phyloP scores from a whole-genome alignment of 2,113 vertebrate genomes.

The Heterocephalus glaber region DNA sequence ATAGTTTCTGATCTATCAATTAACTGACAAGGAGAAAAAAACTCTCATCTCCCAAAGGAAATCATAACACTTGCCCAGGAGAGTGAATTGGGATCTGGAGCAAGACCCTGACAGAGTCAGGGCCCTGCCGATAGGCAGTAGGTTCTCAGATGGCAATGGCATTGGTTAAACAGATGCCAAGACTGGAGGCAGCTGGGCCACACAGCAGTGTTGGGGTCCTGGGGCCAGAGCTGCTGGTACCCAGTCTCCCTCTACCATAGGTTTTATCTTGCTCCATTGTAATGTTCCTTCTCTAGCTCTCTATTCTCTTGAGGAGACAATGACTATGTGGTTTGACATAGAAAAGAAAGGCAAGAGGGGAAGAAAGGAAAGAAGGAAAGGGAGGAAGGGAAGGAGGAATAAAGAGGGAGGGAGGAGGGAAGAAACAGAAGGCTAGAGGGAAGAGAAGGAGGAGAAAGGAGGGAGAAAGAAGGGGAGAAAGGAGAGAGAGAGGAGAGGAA shows the following conservation, averaged over 20 bases:
- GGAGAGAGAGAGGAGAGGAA: accelerated
- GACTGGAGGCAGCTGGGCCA: background rate
- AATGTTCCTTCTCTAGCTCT: background rate
- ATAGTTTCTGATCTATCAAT: background rate
- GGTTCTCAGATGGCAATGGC: background rate
- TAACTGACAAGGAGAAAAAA: background rate
- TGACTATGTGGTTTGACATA: background rate
- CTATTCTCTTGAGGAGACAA: background rate
- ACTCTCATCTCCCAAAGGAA: background rate
- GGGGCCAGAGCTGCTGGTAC: background rate
- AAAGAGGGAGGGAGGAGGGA: too few species aligned
- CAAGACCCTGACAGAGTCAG: background rate
- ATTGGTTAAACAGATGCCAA: background rate
- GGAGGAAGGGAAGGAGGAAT: background rate
- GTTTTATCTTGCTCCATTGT: background rate
- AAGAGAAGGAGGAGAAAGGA: background rate
- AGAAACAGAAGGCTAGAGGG: background rate
- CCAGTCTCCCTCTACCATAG: too few species aligned
- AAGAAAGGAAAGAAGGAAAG: too few species aligned
- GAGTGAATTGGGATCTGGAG: background rate
- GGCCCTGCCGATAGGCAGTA: background rate
- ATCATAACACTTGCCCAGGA: background rate
- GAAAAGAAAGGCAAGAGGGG: background rate
- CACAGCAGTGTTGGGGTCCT: background rate
- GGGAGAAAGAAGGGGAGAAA: accelerated